Evolutionary conservation across 2,888 invertebrate genomes (phyloP), one percentile per base, ranked within the genome.

Genomic region (Mechanitis messenoides): DNA sequence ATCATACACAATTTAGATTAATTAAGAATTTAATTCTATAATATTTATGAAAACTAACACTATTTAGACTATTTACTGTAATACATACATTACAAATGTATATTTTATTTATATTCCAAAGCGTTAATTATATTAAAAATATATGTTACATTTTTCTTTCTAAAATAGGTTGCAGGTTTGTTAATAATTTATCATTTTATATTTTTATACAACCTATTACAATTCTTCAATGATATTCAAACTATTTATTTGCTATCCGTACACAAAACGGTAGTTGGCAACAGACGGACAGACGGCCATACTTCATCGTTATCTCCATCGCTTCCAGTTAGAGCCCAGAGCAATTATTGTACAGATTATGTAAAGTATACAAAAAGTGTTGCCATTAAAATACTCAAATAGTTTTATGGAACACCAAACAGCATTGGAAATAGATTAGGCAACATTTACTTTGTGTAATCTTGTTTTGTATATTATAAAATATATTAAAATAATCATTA

Each of bases 291-390:
- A 59, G 59, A 64, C 61, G 55, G 50, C 55, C 58, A 55, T 61
- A 57, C 57, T 59, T 61, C 61, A 46, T 61, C 61, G 61, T 61
- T 64, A 64, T 64, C 64, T 64, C 12, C 42, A 64, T 64, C 59
- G 46, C 46, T 61, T 56, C 59, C 64, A 61, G 64, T 59, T 61
- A 61, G 56, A 59, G 35, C 46, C 47, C 58, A 9, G 60, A 60
- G 50, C 55, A 45, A 56, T 59, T 59, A 62, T 62, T 59, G 56
- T 45, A 57, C 31, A 50, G 50, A 50, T 50, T 61, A 61, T 53
- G 35, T 53, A 56, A 56, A 50, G 56, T 56, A 56, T 42, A 55
- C 33, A 50, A 50, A 50, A 50, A 50, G 50, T 50, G 31, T 50
- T 50, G 50, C 50, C 5, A 50, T 31, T 50, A 42, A 42, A 42